These are phyloP conservation scores for Hermetia illucens DNA, from an alignment of 1,140 invertebrate genomes.

Conservation along the genomic window DNA sequence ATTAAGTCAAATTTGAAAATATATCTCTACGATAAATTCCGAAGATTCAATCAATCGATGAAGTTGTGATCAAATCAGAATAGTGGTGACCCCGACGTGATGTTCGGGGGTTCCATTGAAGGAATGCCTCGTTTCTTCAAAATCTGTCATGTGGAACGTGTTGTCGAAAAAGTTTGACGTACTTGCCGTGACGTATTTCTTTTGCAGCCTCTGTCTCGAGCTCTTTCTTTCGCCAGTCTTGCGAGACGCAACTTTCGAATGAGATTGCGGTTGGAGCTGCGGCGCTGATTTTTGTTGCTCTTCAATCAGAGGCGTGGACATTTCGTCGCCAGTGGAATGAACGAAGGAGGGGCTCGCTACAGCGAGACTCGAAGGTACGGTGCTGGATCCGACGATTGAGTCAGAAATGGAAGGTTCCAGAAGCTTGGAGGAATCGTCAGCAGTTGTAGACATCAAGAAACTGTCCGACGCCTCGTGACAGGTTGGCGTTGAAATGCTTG, in stretches of 20 bases:
- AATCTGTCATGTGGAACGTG: conserved; percentile 6
- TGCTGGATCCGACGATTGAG: too few relatives aligned
- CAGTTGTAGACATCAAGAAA: background rate
- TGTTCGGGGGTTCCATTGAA: conserved; percentile 13
- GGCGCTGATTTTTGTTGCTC: background rate
- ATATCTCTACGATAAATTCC: too few relatives aligned
- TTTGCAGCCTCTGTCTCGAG: background rate
- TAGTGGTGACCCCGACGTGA: too few relatives aligned
- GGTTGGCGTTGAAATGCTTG: too few relatives aligned
- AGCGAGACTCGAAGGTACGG: too few relatives aligned
- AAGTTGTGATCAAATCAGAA: too few relatives aligned
- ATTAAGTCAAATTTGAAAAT: too few relatives aligned
- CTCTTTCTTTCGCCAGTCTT: conserved; percentile 2
- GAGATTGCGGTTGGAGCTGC: too few relatives aligned
- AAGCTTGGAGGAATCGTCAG: background rate
- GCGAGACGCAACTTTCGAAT: too few relatives aligned
- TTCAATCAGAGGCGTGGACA: background rate
- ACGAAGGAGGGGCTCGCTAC: background rate
- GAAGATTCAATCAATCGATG: too few relatives aligned
- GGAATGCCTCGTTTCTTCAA: conserved; percentile 14
- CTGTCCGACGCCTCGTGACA: too few relatives aligned
- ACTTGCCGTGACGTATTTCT: conserved; percentile 8
- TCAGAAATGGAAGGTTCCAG: too few relatives aligned
- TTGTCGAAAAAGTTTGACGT: background rate
- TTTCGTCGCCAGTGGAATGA: background rate